Evolutionary conservation across 2,888 invertebrate genomes (phyloP).

Genomic region (Eilema caniola): DNA sequence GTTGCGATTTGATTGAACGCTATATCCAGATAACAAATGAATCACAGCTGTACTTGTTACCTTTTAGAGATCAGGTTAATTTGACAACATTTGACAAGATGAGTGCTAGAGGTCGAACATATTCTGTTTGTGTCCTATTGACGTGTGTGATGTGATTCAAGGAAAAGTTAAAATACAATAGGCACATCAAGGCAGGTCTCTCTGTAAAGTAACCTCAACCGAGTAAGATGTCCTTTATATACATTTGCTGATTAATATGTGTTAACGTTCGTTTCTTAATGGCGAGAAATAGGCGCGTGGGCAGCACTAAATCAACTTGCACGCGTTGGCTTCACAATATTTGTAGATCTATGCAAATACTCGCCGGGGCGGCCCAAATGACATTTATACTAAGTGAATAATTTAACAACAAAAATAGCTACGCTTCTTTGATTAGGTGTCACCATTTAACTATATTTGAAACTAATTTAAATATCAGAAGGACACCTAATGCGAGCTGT

Average conservation of each 20-base stretch:
- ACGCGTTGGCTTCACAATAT: slow-evolving; percentile 50
- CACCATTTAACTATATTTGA: slow-evolving; percentile 14
- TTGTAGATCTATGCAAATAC: slow-evolving; percentile 48
- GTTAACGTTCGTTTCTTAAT: slow-evolving; percentile 29
- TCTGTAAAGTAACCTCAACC: neutral
- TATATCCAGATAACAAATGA: slow-evolving; percentile 9
- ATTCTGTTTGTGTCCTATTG: neutral
- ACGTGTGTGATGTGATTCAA: neutral
- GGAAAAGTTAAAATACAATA: neutral
- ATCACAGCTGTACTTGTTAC: slow-evolving; percentile 6
- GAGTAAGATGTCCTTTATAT: slow-evolving; percentile 11
- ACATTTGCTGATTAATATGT: slow-evolving; percentile 18
- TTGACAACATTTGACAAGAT: slow-evolving; percentile 10
- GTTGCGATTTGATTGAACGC: slow-evolving; percentile 10
- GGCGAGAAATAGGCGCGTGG: slow-evolving; percentile 60
- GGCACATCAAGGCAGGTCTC: neutral
- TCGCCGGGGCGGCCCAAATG: slow-evolving; percentile 34
- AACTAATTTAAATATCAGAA: slow-evolving; percentile 16
- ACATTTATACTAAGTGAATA: slow-evolving; percentile 35
- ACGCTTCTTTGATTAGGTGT: slow-evolving; percentile 18
- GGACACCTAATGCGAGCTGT: neutral
- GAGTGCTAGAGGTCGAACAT: neutral
- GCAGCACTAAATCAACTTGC: slow-evolving; percentile 54
- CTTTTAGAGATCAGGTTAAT: slow-evolving; percentile 16
- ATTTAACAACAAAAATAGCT: slow-evolving; percentile 27